phyloP scores from a whole-genome alignment of 2,888 invertebrate species.

The Agonum fuliginosum region DNA sequence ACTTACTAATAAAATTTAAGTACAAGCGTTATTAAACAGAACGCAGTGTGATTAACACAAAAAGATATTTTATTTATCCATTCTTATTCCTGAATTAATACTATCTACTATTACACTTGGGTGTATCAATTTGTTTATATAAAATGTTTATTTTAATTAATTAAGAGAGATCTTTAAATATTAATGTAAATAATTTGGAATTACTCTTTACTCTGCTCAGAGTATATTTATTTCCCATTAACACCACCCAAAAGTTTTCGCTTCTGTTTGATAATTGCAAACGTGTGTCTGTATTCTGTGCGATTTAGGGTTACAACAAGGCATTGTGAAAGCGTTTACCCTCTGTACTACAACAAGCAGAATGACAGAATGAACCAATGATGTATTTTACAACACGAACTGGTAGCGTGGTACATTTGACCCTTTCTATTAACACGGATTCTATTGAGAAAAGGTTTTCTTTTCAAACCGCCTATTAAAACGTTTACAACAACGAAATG shows the following conservation, averaged over 20 bases:
- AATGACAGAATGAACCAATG: conserved; percentile 7
- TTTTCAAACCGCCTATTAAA: conserved; percentile 48
- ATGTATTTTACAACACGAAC: conserved; percentile 35
- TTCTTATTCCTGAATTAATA: background rate
- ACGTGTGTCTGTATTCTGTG: conserved; percentile 15
- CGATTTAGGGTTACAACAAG: conserved; percentile 32
- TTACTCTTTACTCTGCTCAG: too few species aligned
- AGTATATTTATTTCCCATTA: background rate
- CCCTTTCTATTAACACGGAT: conserved; percentile 39
- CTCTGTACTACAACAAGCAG: conserved; percentile 13
- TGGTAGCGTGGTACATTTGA: background rate
- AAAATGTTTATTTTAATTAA: too few species aligned
- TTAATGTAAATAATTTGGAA: too few species aligned
- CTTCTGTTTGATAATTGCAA: conserved; percentile 14
- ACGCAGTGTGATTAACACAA: too few species aligned
- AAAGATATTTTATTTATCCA: too few species aligned
- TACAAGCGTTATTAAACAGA: too few species aligned
- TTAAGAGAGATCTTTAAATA: too few species aligned
- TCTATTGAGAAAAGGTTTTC: conserved; percentile 46
- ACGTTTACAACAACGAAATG: conserved; percentile 27
- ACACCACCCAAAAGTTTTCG: background rate
- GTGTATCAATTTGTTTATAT: too few species aligned
- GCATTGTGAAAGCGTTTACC: conserved; percentile 27
- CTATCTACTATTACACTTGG: too few species aligned
- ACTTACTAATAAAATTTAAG: too few species aligned